Conservation (phyloP, 2,113 vertebrate species). For the Notiomystis cincta region DNA sequence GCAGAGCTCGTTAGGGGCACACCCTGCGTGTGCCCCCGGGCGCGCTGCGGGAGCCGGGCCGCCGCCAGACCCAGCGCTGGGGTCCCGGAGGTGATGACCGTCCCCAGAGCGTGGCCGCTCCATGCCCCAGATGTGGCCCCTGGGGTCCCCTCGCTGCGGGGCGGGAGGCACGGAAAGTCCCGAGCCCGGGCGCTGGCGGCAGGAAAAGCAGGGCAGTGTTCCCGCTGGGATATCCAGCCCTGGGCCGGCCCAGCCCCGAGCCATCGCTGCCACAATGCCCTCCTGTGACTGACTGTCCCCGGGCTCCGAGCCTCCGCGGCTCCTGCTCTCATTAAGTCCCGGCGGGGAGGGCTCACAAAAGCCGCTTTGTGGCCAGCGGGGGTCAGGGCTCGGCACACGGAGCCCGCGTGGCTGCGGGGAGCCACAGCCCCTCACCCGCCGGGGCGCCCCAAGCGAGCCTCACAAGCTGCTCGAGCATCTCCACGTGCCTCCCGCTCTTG, state of each 20-base stretch:
- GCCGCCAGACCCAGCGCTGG: background rate
- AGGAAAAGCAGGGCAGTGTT: background rate
- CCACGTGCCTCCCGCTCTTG: background rate
- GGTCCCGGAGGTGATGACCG: background rate
- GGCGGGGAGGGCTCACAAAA: slow-evolving; percentile 50
- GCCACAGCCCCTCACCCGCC: background rate
- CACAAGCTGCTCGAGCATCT: background rate
- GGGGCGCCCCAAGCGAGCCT: background rate
- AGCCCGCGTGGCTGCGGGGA: background rate
- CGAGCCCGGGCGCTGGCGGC: background rate
- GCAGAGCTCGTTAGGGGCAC: background rate
- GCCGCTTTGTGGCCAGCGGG: slow-evolving; percentile 49
- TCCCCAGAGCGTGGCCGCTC: background rate
- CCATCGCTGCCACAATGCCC: background rate
- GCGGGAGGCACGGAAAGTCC: background rate
- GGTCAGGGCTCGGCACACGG: background rate
- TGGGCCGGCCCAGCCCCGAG: background rate
- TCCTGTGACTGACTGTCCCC: background rate
- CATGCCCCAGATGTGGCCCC: background rate
- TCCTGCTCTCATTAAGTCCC: slow-evolving; percentile 36
- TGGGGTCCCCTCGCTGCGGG: background rate
- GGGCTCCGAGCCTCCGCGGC: slow-evolving; percentile 8
- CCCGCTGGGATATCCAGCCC: background rate
- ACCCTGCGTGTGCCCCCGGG: background rate
- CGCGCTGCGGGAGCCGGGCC: background rate